A percentile compares a stretch with the other conserved stretches of the same genome.
phyloP scores from a whole-genome alignment of 2,113 vertebrate genomes.

The human (Homo sapiens) region DNA sequence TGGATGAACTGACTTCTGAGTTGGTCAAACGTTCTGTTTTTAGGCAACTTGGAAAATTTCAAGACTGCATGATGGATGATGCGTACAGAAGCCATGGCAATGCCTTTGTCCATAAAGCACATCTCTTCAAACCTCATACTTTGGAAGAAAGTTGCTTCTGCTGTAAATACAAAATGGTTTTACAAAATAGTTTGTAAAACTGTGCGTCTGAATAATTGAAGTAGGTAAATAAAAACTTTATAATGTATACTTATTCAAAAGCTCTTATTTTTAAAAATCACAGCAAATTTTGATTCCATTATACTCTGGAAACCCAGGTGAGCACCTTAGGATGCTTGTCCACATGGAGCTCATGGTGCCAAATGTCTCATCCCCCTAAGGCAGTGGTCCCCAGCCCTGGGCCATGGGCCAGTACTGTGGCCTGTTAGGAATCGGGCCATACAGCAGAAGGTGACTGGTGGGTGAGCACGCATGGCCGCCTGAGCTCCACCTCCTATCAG shows the following conservation, averaged over 20 bases:
- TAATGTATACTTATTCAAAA: neutral
- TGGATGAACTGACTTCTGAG: neutral
- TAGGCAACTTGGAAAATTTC: slow-evolving; percentile 47
- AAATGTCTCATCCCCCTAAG: neutral
- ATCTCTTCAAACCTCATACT: neutral
- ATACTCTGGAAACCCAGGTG: slow-evolving; percentile 11
- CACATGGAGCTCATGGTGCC: slow-evolving; percentile 17
- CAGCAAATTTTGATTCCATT: neutral
- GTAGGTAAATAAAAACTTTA: slow-evolving; percentile 13
- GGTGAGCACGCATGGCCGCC: too few species aligned
- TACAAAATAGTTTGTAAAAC: neutral
- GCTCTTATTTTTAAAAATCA: slow-evolving; percentile 3
- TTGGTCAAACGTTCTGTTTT: neutral
- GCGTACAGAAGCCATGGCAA: neutral
- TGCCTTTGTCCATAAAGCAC: neutral
- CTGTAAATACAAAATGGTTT: neutral
- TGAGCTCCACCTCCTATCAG: too few species aligned
- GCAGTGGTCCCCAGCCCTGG: neutral
- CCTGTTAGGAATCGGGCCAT: too few species aligned
- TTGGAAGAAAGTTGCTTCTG: neutral
- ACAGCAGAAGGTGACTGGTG: too few species aligned
- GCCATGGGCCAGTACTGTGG: too few species aligned
- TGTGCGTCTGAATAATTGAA: slow-evolving; percentile 27
- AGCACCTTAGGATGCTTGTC: neutral
- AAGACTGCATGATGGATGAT: neutral